Conservation (phyloP, 2,888 invertebrate genomes). For the Sphecodes monilicornis region DNA sequence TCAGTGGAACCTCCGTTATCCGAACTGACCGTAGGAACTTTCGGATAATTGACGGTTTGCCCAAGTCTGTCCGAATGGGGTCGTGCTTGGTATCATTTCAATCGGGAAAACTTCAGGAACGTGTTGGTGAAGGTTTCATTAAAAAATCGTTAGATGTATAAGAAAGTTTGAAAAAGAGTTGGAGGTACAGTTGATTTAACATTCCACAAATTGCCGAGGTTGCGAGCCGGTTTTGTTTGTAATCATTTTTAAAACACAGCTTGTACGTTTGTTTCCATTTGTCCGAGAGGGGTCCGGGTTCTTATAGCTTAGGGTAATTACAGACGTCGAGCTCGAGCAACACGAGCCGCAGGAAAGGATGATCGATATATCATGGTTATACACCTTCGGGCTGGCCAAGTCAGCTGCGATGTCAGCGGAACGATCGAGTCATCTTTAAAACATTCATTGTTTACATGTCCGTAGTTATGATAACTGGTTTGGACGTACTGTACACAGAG, state of each 20-base stretch:
- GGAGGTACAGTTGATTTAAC: background rate
- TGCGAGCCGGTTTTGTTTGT: background rate
- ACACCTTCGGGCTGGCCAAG: background rate
- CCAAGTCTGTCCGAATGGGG: background rate
- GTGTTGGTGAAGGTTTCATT: background rate
- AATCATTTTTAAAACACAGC: background rate
- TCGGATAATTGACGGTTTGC: background rate
- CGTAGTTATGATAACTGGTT: background rate
- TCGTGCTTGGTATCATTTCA: background rate
- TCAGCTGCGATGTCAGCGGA: background rate
- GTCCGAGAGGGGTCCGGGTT: background rate
- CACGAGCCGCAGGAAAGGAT: background rate
- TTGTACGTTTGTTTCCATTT: background rate
- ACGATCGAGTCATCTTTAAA: conserved; percentile 6
- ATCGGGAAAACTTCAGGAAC: background rate
- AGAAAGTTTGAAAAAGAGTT: background rate
- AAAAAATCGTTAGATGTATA: background rate
- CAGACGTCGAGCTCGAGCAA: background rate
- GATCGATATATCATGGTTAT: conserved; percentile 5
- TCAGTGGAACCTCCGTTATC: background rate
- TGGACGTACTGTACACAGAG: background rate
- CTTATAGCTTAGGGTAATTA: conserved; percentile 2
- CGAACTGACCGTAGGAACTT: background rate
- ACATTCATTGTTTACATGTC: background rate
- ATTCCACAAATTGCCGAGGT: background rate